Base-by-base conservation (phyloP, 2,888 invertebrate genomes). In the Lepidonotus clava region DNA sequence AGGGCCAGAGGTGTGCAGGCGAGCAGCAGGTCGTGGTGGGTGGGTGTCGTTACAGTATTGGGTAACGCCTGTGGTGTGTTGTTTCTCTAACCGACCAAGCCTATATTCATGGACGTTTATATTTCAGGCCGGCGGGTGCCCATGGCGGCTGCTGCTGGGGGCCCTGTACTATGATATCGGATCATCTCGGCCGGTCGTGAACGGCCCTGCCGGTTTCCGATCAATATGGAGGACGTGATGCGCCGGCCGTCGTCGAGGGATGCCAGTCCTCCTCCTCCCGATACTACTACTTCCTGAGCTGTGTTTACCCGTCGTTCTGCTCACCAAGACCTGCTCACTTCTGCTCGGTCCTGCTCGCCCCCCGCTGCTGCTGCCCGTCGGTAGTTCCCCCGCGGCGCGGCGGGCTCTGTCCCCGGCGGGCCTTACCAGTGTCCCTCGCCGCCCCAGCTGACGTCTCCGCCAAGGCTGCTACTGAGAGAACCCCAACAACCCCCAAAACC, bases 71-170 rank as follows among this genome's bases (percentile, higher is more conserved):
- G 53, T 66, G 66, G 66, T 66, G 66, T 38, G 38, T 71, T 71
- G 38, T 71, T 71, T 71, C 38, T 71, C 71, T 18, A 38, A 34
- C 18, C 8, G 8, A 46, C 36, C n/a, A n/a, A 71, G 21, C 36
- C 71, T 71, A 6, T 71, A 71, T 71, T 71, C 71, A 71, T 71
- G 38, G 38, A 71, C 71, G 71, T 71, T 71, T 71, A 71, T 24
- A 36, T 71, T 71, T 71, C 71, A 71, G 71, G 34, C 24, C 34
- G 18, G n/a, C n/a, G n/a, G n/a, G n/a, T n/a, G n/a, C n/a, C n/a
- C n/a, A n/a, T n/a, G n/a, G n/a, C n/a, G 11, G 36, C 71, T 71
- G 36, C 36, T 71, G 36, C 38, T 38, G n/a, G n/a, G n/a, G n/a
- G 34, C 28, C 1, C 66, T 21, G 28, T 38, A 38, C 71, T 71